Evolutionary conservation across 2,113 vertebrate genomes (phyloP), one percentile per base, ranked within the genome.

Genomic region (Campylorhamphus procurvoides): DNA sequence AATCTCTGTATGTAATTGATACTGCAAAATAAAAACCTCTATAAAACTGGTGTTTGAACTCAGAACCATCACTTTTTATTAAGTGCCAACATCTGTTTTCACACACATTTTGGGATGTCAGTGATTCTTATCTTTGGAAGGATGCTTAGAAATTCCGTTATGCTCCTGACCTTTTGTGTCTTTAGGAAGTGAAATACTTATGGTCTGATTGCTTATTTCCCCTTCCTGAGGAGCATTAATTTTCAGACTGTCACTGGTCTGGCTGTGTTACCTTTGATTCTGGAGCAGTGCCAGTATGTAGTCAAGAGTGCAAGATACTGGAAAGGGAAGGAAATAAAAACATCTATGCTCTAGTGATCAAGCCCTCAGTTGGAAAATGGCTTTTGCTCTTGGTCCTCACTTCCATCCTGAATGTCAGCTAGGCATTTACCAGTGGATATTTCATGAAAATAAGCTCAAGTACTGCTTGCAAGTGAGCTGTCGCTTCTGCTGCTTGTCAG

Each of bases 311-410:
- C 64, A 69, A 71, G 22, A 18, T 84, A 44, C n/a, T 62, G 46
- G 68, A 60, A 14, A 81, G 10, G 58, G 24, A 84, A 55, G 19
- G 35, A 93, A 67, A 75, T n/a, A 11, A 64, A 87, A 82, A 37
- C 31, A 44, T 47, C 7, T 47, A 3, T 77, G 59, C 15, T 64
- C 35, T 58, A 55, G 15, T 39, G 68, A 23, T 8, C 0, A 0
- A 5, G 7, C 24, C 35, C 18, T 39, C 29, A 6, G 53, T 33
- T 93, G 42, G 50, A 81, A 87, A 93, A 64, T 37, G 16, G 12
- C 14, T 84, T 86, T 84, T 89, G 10, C 39, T 69, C 40, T 56
- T 77, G 46, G 8, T 66, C 10, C n/a, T 77, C 50, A n/a, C 53
- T 73, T 73, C 29, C 8, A 31, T 44, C 62, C 58, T 22, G 17